phyloP scores from a whole-genome alignment of 2,888 invertebrate species.

The Agrochola lychnidis region DNA sequence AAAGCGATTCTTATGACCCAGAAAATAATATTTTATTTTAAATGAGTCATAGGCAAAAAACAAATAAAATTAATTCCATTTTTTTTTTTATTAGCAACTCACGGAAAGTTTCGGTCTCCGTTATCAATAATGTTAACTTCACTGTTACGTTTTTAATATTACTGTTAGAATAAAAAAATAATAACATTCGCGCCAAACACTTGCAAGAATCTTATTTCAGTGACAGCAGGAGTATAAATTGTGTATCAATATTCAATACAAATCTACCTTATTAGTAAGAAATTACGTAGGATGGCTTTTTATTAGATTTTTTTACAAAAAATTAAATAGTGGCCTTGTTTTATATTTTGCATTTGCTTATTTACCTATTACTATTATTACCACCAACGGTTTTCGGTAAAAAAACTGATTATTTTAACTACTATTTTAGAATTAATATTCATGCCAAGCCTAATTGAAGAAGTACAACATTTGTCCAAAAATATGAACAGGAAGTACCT shows the following conservation, averaged over 20 bases:
- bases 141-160: not conserved
- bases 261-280: constrained; percentile 27
- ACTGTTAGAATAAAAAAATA: not conserved
- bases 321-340: constrained; percentile 1
- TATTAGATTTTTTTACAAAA: constrained; percentile 21
- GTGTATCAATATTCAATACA: constrained; percentile 33
- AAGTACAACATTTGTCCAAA: not conserved
- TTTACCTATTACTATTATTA: constrained; percentile 4
- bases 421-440: not conserved
- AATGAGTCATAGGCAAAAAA: not conserved
- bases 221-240: constrained; percentile 42
- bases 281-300: constrained; percentile 50
- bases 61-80: too few relatives aligned
- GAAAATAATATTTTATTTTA: not conserved
- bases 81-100: too few relatives aligned
- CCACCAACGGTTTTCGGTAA: not conserved
- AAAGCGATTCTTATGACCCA: too few relatives aligned
- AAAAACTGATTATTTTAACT: not conserved
- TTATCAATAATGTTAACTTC: too few relatives aligned
- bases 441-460: not conserved
- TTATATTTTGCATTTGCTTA: constrained; percentile 14
- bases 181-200: constrained; percentile 15
- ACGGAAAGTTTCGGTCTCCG: too few relatives aligned
- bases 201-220: constrained; percentile 16
- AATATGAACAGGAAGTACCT: constrained; percentile 15